Evolutionary conservation across 2,113 vertebrate species (phyloP).

Genomic region (Chaenogobius annularis): DNA sequence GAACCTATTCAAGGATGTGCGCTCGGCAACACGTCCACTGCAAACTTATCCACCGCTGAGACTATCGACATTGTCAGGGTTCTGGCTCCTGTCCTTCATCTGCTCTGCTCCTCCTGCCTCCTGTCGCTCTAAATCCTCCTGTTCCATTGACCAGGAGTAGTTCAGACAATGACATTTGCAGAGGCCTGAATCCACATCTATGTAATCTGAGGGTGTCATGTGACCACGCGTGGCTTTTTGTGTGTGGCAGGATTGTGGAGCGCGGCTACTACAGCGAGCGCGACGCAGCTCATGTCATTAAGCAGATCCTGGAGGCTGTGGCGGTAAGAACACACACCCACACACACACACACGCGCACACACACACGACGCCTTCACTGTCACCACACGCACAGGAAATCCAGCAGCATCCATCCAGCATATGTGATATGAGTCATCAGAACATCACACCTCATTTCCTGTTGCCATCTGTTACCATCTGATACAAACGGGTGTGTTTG

Average conservation of each 20-base stretch:
- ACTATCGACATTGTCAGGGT: too few species aligned
- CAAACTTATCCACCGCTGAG: too few species aligned
- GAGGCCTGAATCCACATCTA: not conserved
- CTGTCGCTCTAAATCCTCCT: too few species aligned
- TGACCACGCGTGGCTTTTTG: not conserved
- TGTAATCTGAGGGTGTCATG: not conserved
- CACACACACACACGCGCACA: not conserved
- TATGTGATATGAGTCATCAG: slow-evolving; percentile 4
- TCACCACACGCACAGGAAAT: slow-evolving; percentile 1
- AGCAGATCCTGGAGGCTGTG: slow-evolving; percentile 88
- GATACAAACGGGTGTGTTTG: slow-evolving; percentile 8
- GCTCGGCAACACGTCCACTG: too few species aligned
- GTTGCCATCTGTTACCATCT: not conserved
- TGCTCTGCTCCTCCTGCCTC: too few species aligned
- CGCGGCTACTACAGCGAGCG: slow-evolving; percentile 88
- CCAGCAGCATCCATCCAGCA: too few species aligned
- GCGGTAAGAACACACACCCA: slow-evolving; percentile 67
- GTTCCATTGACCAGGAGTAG: not conserved
- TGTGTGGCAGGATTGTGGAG: slow-evolving; percentile 83
- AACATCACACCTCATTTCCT: slow-evolving; percentile 11
- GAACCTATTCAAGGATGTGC: too few species aligned
- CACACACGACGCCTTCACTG: not conserved
- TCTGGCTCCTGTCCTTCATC: too few species aligned
- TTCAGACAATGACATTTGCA: not conserved
- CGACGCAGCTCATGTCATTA: slow-evolving; percentile 86